Percentiles rank a stretch among this genome's conserved stretches.
Evolutionary conservation across 2,113 vertebrate genomes (phyloP).

Genomic region (Cyanoramphus novaezelandiae): DNA sequence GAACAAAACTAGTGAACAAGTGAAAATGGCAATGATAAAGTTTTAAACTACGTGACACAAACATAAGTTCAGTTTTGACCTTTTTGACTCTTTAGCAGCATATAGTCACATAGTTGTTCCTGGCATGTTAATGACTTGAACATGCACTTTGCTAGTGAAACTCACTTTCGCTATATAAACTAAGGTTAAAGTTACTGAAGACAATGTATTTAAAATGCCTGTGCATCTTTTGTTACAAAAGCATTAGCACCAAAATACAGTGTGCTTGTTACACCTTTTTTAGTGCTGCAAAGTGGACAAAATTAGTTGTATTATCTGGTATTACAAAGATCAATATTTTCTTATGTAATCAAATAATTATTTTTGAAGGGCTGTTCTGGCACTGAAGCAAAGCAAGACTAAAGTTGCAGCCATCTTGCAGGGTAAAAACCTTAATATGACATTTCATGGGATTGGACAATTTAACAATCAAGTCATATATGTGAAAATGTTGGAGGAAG

Average conservation of each 20-base stretch:
- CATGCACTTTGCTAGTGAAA: not conserved
- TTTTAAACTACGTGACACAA: not conserved
- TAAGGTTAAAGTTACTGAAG: not conserved
- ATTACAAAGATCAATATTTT: not conserved
- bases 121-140: not conserved
- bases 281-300: not conserved
- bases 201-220: not conserved
- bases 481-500: slow-evolving; percentile 47
- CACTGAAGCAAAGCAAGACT: slow-evolving; percentile 53
- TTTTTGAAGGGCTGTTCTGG: slow-evolving; percentile 40
- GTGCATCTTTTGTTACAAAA: not conserved
- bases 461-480: slow-evolving; percentile 57
- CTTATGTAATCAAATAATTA: not conserved
- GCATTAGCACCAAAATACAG: not conserved
- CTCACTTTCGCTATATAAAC: not conserved
- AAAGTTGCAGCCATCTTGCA: slow-evolving; percentile 52
- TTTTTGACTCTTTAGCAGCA: not conserved
- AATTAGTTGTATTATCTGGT: not conserved
- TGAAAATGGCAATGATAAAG: not conserved
- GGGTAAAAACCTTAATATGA: slow-evolving; percentile 25
- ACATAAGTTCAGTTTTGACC: not conserved
- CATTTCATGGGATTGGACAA: slow-evolving; percentile 41
- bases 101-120: not conserved
- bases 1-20: not conserved
- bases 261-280: rapidly evolving